These are phyloP conservation scores for Ladona fulva DNA, from an alignment of 1,140 invertebrate species.

Conservation along the genomic window DNA sequence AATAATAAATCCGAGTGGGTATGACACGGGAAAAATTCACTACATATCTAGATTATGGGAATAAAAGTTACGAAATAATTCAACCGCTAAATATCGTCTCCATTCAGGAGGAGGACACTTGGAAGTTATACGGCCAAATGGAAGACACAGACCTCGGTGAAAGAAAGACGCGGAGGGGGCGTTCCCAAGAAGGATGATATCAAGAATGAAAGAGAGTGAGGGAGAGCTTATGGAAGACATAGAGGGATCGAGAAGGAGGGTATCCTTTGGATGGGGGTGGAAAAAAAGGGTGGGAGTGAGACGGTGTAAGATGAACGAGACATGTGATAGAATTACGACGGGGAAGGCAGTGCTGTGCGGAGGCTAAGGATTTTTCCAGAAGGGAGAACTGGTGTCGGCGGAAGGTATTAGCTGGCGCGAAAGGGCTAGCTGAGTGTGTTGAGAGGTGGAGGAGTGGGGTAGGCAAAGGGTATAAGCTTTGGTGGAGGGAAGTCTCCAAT, in stretches of 20 bases:
- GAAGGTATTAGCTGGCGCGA: background rate
- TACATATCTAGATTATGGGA: too few species aligned
- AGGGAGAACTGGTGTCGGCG: background rate
- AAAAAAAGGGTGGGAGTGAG: background rate
- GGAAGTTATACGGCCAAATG: too few species aligned
- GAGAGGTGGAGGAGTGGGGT: background rate
- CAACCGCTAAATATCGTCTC: too few species aligned
- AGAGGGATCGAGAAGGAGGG: background rate
- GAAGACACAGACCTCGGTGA: too few species aligned
- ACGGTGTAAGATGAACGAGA: background rate
- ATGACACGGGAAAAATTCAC: too few species aligned
- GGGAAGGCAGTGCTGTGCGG: background rate
- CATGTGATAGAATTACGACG: background rate
- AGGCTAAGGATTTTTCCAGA: conserved; percentile 4
- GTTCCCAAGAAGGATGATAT: too few species aligned
- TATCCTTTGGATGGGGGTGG: background rate
- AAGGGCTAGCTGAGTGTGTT: background rate
- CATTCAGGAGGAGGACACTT: too few species aligned
- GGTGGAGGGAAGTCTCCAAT: background rate
- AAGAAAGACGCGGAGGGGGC: too few species aligned
- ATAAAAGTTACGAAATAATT: too few species aligned
- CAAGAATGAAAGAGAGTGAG: too few species aligned
- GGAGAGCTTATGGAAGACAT: background rate
- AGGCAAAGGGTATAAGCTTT: too few species aligned
- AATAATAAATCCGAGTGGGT: too few species aligned